These are phyloP conservation scores for Lindbergichthys nudifrons DNA, from an alignment of 2,797 vertebrate genomes.

Conservation along the genomic window DNA sequence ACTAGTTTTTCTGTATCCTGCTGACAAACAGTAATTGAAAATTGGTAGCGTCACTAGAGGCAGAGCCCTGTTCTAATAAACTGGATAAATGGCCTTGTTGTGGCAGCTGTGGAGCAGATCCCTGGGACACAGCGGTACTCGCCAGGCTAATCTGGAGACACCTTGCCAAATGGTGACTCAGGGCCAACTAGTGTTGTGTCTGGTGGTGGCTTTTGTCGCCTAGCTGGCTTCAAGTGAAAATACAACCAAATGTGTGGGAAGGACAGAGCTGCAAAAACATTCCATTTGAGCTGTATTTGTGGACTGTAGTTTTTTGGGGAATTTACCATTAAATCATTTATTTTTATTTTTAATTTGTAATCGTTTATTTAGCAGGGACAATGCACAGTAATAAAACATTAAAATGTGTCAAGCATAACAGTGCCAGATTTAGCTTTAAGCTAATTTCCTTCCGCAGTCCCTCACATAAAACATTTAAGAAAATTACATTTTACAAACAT, in stretches of 20 bases:
- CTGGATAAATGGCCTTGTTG: constrained; percentile 26
- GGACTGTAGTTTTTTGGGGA: background rate
- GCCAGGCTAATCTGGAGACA: constrained; percentile 36
- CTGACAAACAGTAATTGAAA: too few species aligned
- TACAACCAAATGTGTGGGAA: constrained; percentile 13
- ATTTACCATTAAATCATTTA: too few species aligned
- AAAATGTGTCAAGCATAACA: too few species aligned
- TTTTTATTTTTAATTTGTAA: too few species aligned
- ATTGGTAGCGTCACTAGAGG: background rate
- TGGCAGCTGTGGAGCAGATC: constrained; percentile 51
- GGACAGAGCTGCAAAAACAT: constrained; percentile 12
- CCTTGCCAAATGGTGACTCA: constrained; percentile 58
- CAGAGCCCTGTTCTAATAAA: constrained; percentile 3
- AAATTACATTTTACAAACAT: too few species aligned
- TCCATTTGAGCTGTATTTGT: background rate
- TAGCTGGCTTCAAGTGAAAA: constrained; percentile 32
- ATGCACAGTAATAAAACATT: too few species aligned
- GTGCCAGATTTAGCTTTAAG: too few species aligned
- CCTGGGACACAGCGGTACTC: constrained; percentile 37
- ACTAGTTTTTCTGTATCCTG: too few species aligned
- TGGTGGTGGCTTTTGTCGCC: constrained; percentile 36
- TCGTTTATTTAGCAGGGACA: too few species aligned
- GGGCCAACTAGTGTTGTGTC: constrained; percentile 41
- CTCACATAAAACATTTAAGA: too few species aligned
- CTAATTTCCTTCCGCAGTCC: too few species aligned